Conservation (phyloP, 2,113 vertebrate genomes). For the Hydrolagus affinis region DNA sequence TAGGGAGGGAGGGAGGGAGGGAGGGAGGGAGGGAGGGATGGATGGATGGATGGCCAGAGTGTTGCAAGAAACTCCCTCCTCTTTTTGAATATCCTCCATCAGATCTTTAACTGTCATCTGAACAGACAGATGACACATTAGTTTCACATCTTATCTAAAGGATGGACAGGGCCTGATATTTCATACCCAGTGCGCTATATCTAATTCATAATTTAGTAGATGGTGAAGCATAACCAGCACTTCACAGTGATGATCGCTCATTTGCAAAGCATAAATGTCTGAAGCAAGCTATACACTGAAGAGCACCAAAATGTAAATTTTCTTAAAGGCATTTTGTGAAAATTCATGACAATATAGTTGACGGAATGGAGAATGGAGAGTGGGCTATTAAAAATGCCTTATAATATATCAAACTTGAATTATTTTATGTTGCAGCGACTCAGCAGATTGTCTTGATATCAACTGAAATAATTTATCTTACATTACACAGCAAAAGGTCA, state of each 20-base stretch:
- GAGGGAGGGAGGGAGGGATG: too few species aligned
- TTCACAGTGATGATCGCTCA: too few species aligned
- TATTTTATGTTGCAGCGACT: neutral
- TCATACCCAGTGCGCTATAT: too few species aligned
- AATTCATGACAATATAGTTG: neutral
- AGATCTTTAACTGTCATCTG: neutral
- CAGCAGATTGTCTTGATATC: neutral
- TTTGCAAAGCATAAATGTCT: too few species aligned
- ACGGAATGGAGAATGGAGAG: too few species aligned
- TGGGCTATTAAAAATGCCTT: neutral
- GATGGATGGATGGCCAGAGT: too few species aligned
- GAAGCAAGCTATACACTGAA: too few species aligned
- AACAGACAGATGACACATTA: neutral
- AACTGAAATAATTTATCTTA: neutral
- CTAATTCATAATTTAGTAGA: too few species aligned
- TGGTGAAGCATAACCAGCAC: too few species aligned
- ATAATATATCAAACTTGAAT: neutral
- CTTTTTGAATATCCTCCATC: neutral
- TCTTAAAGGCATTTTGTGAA: too few species aligned
- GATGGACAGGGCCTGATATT: neutral
- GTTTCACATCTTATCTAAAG: neutral
- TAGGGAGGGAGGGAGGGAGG: too few species aligned
- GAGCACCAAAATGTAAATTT: too few species aligned
- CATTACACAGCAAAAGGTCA: constrained; percentile 38
- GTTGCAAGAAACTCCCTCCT: neutral